Percentiles rank a stretch among this genome's conserved stretches.
Conservation (phyloP, 2,888 invertebrate species). For the Spialia ferax region DNA sequence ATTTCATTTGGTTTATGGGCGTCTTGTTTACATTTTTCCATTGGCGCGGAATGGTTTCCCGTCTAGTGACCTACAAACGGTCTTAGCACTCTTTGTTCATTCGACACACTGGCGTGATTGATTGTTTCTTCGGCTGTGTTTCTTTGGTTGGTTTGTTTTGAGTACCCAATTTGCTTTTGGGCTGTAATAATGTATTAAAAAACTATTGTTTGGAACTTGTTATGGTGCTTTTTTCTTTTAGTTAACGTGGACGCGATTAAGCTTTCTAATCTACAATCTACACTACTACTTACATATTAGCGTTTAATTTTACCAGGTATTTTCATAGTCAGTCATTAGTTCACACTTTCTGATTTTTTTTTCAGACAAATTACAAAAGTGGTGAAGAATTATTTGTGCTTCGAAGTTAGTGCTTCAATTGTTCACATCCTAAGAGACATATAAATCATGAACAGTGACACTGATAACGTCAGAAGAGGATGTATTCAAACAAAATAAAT, state of each 20-base stretch:
- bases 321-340: background rate
- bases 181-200: background rate
- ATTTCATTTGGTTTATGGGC: constrained; percentile 69
- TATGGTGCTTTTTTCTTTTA: background rate
- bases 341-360: background rate
- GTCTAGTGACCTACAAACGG: constrained; percentile 60
- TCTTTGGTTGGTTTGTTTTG: constrained; percentile 45
- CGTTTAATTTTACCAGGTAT: background rate
- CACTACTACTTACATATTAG: background rate
- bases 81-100: constrained; percentile 52
- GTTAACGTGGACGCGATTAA: background rate
- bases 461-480: constrained; percentile 33
- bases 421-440: constrained; percentile 23
- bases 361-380: background rate
- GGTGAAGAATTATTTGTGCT: constrained; percentile 1
- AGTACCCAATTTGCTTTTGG: constrained; percentile 13
- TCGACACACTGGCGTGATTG: constrained; percentile 25
- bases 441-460: constrained; percentile 35
- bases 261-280: too few relatives aligned
- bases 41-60: constrained; percentile 58
- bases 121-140: constrained; percentile 20
- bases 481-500: constrained; percentile 21
- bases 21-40: constrained; percentile 69
- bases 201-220: background rate
- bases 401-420: constrained; percentile 14